Evolutionary conservation across 2,797 vertebrate genomes (phyloP).

Genomic region (Poeciliopsis paucimaculata): DNA sequence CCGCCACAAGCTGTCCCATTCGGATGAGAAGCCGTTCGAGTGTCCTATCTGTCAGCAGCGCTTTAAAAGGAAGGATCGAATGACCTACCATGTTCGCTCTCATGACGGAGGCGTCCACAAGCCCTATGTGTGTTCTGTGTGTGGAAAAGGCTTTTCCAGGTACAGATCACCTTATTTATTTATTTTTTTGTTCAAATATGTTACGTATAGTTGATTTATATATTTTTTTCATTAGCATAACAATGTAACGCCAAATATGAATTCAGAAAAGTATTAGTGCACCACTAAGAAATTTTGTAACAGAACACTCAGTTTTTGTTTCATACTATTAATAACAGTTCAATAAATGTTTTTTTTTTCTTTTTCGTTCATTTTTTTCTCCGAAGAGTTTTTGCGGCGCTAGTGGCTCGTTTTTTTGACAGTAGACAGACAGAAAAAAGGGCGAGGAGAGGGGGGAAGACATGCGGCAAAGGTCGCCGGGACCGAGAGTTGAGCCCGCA

Average conservation of each 20-base stretch:
- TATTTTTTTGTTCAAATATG: background rate
- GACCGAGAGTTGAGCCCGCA: no score
- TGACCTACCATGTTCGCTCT: slow-evolving; percentile 99
- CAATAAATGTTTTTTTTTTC: background rate
- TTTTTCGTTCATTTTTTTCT: no score
- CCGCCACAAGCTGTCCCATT: slow-evolving; percentile 98
- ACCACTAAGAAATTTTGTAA: no score
- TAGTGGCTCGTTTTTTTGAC: no score
- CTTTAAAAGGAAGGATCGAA: slow-evolving; percentile 99
- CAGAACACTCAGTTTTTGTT: no score
- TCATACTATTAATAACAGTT: no score
- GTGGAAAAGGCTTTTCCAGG: slow-evolving; percentile 99
- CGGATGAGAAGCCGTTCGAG: slow-evolving; percentile 98
- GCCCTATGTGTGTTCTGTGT: slow-evolving; percentile 97
- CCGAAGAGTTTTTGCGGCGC: no score
- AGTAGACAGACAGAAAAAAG: no score
- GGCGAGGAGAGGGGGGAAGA: no score
- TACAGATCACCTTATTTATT: slow-evolving; percentile 56
- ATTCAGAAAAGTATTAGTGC: background rate
- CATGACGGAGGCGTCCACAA: slow-evolving; percentile 98
- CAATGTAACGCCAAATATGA: background rate
- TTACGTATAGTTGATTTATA: background rate
- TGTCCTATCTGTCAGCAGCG: slow-evolving; percentile 99
- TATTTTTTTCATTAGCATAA: background rate
- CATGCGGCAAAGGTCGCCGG: no score